phyloP scores from a whole-genome alignment of 2,888 invertebrate species.

The Stenoptilia bipunctidactyla region DNA sequence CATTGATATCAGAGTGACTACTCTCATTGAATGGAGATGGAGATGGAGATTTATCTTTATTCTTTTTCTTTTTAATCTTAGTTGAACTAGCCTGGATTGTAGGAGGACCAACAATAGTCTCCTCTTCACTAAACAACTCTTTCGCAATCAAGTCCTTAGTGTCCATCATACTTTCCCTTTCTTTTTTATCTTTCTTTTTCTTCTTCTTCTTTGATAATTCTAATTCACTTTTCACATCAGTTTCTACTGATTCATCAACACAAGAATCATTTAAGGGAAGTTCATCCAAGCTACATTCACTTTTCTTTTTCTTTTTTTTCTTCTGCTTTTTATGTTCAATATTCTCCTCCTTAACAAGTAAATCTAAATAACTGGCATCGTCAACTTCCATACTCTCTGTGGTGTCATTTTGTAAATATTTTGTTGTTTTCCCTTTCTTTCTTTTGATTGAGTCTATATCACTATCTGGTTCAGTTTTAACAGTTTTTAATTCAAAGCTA shows the following conservation, averaged over 20 bases:
- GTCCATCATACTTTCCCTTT: slow-evolving; percentile 11
- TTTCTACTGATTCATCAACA: slow-evolving; percentile 9
- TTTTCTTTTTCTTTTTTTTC: slow-evolving; percentile 16
- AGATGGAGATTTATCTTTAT: background rate
- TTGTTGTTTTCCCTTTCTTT: slow-evolving; percentile 18
- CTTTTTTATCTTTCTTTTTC: slow-evolving; percentile 11
- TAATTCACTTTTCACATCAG: slow-evolving; percentile 11
- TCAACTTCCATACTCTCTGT: slow-evolving; percentile 24
- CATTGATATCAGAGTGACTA: background rate
- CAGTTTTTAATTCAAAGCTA: background rate
- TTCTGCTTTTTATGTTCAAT: slow-evolving; percentile 8
- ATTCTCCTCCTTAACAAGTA: slow-evolving; percentile 29
- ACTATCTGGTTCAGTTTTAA: slow-evolving; percentile 33
- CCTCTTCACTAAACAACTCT: slow-evolving; percentile 19
- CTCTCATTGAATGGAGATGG: background rate
- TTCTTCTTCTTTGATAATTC: slow-evolving; percentile 9
- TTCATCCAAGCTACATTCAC: slow-evolving; percentile 20
- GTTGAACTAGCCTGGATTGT: slow-evolving; percentile 1
- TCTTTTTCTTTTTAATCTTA: background rate
- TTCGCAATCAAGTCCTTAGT: slow-evolving; percentile 8
- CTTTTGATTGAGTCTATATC: slow-evolving; percentile 24
- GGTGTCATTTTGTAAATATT: slow-evolving; percentile 22
- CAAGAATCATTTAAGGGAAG: background rate
- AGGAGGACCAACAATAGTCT: slow-evolving; percentile 15
- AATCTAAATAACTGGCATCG: background rate